These are phyloP conservation scores for Drosophila ezoana DNA, from an alignment of 2,888 invertebrate genomes.

Conservation along the genomic window DNA sequence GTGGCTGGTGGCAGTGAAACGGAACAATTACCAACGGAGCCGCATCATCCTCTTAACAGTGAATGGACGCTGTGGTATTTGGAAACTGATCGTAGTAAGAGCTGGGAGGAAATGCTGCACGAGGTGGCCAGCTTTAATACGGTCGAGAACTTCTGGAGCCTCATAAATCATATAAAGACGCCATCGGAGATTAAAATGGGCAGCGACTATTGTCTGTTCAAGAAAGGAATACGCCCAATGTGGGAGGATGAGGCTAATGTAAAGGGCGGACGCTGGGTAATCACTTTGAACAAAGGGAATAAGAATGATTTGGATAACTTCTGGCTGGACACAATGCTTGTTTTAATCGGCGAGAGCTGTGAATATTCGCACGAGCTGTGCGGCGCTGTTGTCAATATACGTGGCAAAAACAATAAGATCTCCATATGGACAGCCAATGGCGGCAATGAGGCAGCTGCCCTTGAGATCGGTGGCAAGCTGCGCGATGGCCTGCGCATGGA, in stretches of 20 bases:
- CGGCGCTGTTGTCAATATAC: constrained; percentile 97
- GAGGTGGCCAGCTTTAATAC: constrained; percentile 96
- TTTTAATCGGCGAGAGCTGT: constrained; percentile 97
- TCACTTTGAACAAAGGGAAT: constrained; percentile 89
- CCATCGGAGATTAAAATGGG: constrained; percentile 91
- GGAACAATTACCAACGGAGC: constrained; percentile 85
- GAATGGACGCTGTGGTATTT: constrained; percentile 99
- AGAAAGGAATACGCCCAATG: constrained; percentile 91
- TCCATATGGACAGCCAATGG: constrained; percentile 96
- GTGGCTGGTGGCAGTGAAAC: constrained; percentile 5
- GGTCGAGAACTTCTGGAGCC: constrained; percentile 99
- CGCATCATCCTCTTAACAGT: constrained; percentile 96
- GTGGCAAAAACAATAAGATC: constrained; percentile 95
- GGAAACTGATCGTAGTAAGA: constrained; percentile 92
- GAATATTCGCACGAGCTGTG: constrained; percentile 96
- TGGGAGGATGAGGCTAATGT: constrained; percentile 95
- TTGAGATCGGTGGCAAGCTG: constrained; percentile 94
- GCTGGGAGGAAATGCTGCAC: constrained; percentile 96
- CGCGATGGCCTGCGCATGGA: constrained; percentile 92
- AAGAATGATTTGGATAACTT: constrained; percentile 90
- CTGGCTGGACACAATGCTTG: constrained; percentile 92
- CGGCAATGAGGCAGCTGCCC: constrained; percentile 89
- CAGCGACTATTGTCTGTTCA: constrained; percentile 92
- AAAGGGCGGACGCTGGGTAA: constrained; percentile 93
- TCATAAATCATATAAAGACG: constrained; percentile 93